Percentiles rank a stretch among this genome's conserved stretches.
Evolutionary conservation across 2,797 vertebrate species (phyloP).

Genomic region (Sebastes elongatus): DNA sequence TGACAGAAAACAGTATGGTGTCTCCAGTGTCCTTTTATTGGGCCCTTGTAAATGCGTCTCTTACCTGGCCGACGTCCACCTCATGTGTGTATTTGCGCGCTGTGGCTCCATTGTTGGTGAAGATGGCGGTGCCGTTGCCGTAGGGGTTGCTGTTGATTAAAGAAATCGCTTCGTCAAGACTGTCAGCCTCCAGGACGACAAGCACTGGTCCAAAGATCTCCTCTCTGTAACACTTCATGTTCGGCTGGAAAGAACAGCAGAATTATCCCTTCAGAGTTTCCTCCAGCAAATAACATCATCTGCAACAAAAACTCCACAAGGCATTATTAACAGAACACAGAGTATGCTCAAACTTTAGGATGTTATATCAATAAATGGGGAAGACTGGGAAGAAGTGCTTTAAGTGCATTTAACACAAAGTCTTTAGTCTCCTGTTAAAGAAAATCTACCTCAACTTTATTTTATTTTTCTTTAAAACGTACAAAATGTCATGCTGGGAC

Average conservation of each 20-base stretch:
- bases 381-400: neutral
- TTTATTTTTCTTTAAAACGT: neutral
- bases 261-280: neutral
- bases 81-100: constrained; percentile 95
- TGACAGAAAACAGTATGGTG: neutral
- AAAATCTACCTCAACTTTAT: neutral
- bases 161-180: constrained; percentile 91
- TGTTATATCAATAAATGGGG: neutral
- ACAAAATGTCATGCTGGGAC: neutral
- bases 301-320: neutral
- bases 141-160: constrained; percentile 94
- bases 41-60: constrained; percentile 13
- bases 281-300: neutral
- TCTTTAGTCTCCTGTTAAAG: neutral
- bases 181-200: constrained; percentile 90
- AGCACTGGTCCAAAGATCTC: constrained; percentile 98
- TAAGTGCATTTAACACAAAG: neutral
- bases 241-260: constrained; percentile 78
- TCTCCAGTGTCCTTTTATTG: neutral
- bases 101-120: constrained; percentile 95
- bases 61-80: constrained; percentile 97
- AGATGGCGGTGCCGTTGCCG: constrained; percentile 98
- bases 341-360: neutral
- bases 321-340: neutral
- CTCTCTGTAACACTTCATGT: constrained; percentile 96